Conservation (phyloP, 2,113 vertebrate species). For the Chaetura pelagica region DNA sequence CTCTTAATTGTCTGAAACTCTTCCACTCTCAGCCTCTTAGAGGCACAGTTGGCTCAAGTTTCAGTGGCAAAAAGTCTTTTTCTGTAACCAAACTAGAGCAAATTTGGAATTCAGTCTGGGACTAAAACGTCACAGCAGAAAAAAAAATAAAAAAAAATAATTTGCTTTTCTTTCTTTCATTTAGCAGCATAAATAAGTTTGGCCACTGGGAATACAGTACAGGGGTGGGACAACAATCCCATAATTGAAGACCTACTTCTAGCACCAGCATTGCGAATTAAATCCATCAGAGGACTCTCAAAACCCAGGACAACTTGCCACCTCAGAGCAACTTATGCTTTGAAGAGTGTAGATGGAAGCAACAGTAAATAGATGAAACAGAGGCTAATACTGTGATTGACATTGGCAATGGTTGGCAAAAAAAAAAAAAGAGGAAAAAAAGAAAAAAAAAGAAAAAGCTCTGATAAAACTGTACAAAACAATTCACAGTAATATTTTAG, state of each 20-base stretch:
- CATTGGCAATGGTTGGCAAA: slow-evolving; percentile 89
- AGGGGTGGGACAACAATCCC: slow-evolving; percentile 88
- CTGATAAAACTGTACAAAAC: slow-evolving; percentile 85
- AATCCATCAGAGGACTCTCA: slow-evolving; percentile 84
- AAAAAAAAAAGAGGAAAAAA: slow-evolving; percentile 66
- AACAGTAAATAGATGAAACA: slow-evolving; percentile 85
- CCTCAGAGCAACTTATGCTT: slow-evolving; percentile 80
- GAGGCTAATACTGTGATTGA: slow-evolving; percentile 99
- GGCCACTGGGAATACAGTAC: slow-evolving; percentile 97
- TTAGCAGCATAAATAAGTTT: slow-evolving; percentile 99
- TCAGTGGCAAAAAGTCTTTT: slow-evolving; percentile 96
- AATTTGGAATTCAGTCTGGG: slow-evolving; percentile 99
- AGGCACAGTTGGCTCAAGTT: slow-evolving; percentile 99
- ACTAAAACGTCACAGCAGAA: slow-evolving; percentile 99
- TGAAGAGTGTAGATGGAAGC: slow-evolving; percentile 83
- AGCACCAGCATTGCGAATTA: slow-evolving; percentile 89
- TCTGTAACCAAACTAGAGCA: slow-evolving; percentile 94
- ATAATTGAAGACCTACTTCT: slow-evolving; percentile 85
- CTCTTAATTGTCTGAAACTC: slow-evolving; percentile 89
- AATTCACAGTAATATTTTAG: slow-evolving; percentile 95
- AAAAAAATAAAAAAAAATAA: slow-evolving; percentile 86
- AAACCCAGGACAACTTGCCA: slow-evolving; percentile 88
- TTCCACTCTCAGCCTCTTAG: slow-evolving; percentile 97
- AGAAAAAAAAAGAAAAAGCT: slow-evolving; percentile 68
- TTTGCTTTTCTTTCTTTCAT: slow-evolving; percentile 88